phyloP scores from a whole-genome alignment of 2,113 vertebrate genomes.

The Lucifuga dentata region DNA sequence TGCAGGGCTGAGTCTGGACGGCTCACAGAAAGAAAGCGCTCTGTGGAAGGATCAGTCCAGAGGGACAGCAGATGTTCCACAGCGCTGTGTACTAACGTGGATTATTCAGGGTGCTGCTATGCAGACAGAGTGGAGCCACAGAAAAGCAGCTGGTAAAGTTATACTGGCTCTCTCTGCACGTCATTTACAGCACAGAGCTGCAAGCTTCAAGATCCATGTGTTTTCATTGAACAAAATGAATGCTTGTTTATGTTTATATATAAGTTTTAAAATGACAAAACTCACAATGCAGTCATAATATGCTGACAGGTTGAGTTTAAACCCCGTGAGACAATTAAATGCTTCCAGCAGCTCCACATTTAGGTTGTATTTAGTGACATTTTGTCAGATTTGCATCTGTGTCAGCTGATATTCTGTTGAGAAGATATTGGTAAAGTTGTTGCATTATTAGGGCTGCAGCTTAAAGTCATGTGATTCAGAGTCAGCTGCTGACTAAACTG shows the following conservation, averaged over 20 bases:
- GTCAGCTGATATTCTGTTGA: too few relatives aligned
- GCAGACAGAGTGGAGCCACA: constrained; percentile 73
- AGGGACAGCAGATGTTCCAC: constrained; percentile 64
- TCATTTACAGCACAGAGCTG: neutral
- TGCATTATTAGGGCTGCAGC: too few relatives aligned
- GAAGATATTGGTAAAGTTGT: too few relatives aligned
- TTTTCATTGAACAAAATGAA: neutral
- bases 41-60: constrained; percentile 8
- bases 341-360: neutral
- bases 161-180: constrained; percentile 4
- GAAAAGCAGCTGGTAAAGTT: constrained; percentile 49
- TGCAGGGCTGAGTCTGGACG: constrained; percentile 31
- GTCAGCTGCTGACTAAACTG: too few relatives aligned
- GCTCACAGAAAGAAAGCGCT: constrained; percentile 31
- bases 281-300: too few relatives aligned
- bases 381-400: neutral
- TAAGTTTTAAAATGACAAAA: neutral
- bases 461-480: too few relatives aligned
- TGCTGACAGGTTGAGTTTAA: too few relatives aligned
- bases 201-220: neutral
- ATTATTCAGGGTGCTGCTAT: constrained; percentile 65
- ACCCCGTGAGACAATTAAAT: too few relatives aligned
- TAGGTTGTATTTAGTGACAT: neutral
- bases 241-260: neutral
- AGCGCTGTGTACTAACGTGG: constrained; percentile 55